Base-by-base conservation (phyloP, 1,140 invertebrate genomes). In the Anastatus disparis region DNA sequence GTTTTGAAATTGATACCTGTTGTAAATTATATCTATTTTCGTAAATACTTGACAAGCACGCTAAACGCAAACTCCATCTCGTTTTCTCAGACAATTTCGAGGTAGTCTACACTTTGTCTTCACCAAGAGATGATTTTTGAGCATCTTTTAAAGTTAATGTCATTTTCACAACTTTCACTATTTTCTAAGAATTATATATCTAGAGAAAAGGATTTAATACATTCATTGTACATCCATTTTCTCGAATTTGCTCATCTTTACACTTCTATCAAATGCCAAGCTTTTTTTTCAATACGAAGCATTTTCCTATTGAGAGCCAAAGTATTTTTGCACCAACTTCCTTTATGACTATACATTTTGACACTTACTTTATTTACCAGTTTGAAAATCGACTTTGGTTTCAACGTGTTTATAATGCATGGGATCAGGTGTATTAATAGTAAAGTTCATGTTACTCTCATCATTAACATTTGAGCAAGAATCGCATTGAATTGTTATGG, bases 401-500 rank as follows among this genome's bases (percentile, higher is more conserved):
- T 13, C 29, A 59, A 74, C 22, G 0, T 40, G 61, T 61, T 64
- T 59, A 27, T 67, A 70, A 65, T 68, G 63, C 27, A 76, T 66
- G 0, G 72, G 70, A 17, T 75, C 65, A 29, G 70, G 70, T 7
- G 74, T 76, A 4, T 72, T 78, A 1, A 75, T 62, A 38, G 76
- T 62, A 35, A 75, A 76, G 61, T 76, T 77, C 0, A 75, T 63
- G 26, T 73, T 71, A 8, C 67, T 62, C 40, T 75, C 74, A 3
- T 68, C 68, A 27, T 64, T 42, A 2, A 71, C 9, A 58, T 72
- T 75, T 2, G 66, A 56, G 64, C 68, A 75, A 7, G 53, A 44
- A 58, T 73, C 67, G 46, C 58, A 66, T 31, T 71, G 69, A 7
- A 70, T 17, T 53, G 52, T 40, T 20, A 70, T 31, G 15, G 42